Base-by-base conservation (phyloP, 1,140 invertebrate genomes). In the Chymomyza costata region DNA sequence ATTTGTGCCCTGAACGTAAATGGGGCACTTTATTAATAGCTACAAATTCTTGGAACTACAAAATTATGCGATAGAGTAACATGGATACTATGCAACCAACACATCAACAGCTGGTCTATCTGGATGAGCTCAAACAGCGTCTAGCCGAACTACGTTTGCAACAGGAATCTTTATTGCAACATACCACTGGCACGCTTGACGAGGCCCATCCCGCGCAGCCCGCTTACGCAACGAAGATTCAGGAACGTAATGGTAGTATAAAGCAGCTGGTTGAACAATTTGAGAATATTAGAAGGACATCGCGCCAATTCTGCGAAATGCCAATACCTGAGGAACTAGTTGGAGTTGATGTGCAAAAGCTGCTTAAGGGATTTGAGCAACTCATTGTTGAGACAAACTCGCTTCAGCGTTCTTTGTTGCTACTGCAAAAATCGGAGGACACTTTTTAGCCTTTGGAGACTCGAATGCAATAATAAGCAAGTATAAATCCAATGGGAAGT, bases 111-210 rank as follows among this genome's bases (percentile, higher is more conserved):
- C 13, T 78, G 58, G 73, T 58, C 0, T 78, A 78, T 28, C 54
- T 78, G 10, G 71, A 67, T 25, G 71, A 78, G 49, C 59, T 78
- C 19, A 80, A 78, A 51, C 40, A 58, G 28, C 71, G 67, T 0
- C 54, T 78, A 0, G 37, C 35, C 8, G 43, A 71, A 6, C 25
- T 78, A 14, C 71, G 63, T 0, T 10, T 52, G n/a, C 67, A 63
- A 1, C 73, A 78, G n/a, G 54, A 51, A n/a, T 39, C 41, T 6
- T 78, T 80, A 18, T 71, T 76, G 48, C 50, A 53, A 18, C 50
- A 76, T 21, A 78, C 71, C 0, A 73, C 66, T 15, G 38, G 71
- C 7, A 71, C 80, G 5, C 14, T 78, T 6, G 6, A 1, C 15
- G 6, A 14, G 32, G 32, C 11, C 15, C n/a, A 13, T n/a, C 2